These are phyloP conservation scores for Diarsia rubi DNA, from an alignment of 2,888 invertebrate genomes.

Conservation along the genomic window DNA sequence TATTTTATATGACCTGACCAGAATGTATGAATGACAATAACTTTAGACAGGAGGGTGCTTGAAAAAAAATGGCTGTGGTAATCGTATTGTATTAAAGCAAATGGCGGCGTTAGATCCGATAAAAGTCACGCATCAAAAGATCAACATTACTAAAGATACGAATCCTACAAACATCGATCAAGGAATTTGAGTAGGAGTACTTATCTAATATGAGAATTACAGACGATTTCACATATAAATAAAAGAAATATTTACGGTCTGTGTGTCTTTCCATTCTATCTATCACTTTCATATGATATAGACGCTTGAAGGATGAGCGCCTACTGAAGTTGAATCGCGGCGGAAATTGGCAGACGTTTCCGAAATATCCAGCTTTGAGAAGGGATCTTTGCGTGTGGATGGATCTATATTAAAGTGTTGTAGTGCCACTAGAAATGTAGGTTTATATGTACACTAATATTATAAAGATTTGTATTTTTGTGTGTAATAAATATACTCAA, in stretches of 20 bases:
- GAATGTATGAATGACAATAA: background rate
- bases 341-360: constrained; percentile 55
- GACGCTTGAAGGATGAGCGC: constrained; percentile 40
- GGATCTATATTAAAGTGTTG: constrained; percentile 34
- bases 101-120: background rate
- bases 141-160: background rate
- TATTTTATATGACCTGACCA: background rate
- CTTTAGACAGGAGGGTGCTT: background rate
- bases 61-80: background rate
- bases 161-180: background rate
- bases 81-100: too few relatives aligned
- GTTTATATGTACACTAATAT: too few relatives aligned
- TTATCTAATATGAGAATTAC: constrained; percentile 10
- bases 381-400: constrained; percentile 44
- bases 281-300: constrained; percentile 41
- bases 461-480: too few relatives aligned
- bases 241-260: constrained; percentile 41
- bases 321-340: constrained; percentile 47
- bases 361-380: constrained; percentile 54
- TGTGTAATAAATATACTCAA: too few relatives aligned
- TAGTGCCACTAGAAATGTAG: constrained; percentile 36
- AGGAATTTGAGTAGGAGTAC: background rate
- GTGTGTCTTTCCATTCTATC: constrained; percentile 41
- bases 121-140: background rate
- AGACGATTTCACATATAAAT: constrained; percentile 16